Base-by-base conservation (phyloP, 2,888 invertebrate genomes). In the Papilio gigon region DNA sequence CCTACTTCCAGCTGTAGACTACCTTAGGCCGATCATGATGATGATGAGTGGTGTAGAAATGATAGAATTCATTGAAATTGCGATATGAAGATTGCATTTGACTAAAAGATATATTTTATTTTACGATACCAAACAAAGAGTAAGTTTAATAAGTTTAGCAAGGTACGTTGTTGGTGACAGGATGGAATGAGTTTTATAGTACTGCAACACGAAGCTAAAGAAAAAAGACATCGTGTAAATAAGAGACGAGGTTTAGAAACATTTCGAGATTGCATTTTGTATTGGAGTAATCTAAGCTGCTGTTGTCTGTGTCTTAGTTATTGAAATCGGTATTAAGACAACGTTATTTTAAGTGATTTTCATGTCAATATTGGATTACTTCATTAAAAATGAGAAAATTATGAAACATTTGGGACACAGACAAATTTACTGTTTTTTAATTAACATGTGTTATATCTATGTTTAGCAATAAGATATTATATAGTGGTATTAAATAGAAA, bases 131-230 rank as follows among this genome's bases (percentile, higher is more conserved):
- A 64, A 53, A 37, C 25, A 53, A 64, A 50, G 37, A 40, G 37
- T 11, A 64, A 64, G 53, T 64, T 64, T 35, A 53, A 64, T 30
- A 65, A 40, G 56, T 65, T 65, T 65, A 30, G 40, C 17, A 17
- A 56, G 56, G 56, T 40, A 53, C 22, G 27, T 53, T 64, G 53
- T 11, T 17, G 40, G 53, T 64, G 27, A 53, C 50, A 53, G 50
- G 50, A 53, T 14, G 14, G 50, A 53, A 53, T 27, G 50, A 65
- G 65, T 56, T 65, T 27, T 56, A 17, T 25, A 20, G 65, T 53
- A 56, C 56, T 27, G 53, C 25, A 65, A 40, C 40, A 40, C 30
- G 20, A 65, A 53, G 8, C 9, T 12, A 53, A 56, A 56, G 25
- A 65, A 40, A 65, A 56, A 65, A 65, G 17, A 30, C 27, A 27